phyloP scores from a whole-genome alignment of 2,888 invertebrate genomes.

The Poecilus cupreus region DNA sequence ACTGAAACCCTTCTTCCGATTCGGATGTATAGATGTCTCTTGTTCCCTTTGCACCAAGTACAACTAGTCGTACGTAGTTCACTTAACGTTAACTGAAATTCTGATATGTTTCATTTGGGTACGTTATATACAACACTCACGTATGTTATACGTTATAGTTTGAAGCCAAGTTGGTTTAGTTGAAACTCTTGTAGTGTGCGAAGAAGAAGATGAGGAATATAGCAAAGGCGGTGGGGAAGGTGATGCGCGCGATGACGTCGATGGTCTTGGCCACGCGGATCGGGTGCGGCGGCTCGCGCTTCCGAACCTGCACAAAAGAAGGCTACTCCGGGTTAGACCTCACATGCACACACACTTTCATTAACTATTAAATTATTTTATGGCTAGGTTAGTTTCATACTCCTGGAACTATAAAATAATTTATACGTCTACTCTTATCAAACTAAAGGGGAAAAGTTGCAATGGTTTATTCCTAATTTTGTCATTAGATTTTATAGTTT shows the following conservation, averaged over 20 bases:
- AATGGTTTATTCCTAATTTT: no score
- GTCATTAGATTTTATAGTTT: no score
- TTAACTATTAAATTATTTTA: no score
- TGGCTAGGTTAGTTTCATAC: no score
- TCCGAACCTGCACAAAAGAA: conserved; percentile 90
- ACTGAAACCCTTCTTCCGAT: not conserved
- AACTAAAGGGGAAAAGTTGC: no score
- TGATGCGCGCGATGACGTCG: conserved; percentile 94
- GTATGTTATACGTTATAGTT: not conserved
- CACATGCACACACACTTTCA: conserved; percentile 28
- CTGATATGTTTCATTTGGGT: conserved; percentile 42
- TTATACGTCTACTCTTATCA: no score
- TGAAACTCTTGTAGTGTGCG: conserved; percentile 93
- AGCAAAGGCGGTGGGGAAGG: conserved; percentile 94
- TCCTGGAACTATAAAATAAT: no score
- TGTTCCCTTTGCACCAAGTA: conserved; percentile 46
- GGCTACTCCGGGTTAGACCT: conserved; percentile 76
- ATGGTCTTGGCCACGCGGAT: conserved; percentile 95
- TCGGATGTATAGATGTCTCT: not conserved
- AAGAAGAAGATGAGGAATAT: conserved; percentile 97
- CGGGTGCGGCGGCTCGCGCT: conserved; percentile 94
- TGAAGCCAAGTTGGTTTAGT: conserved; percentile 72
- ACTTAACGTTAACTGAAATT: conserved; percentile 21
- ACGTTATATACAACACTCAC: conserved; percentile 24
- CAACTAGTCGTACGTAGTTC: conserved; percentile 2